Conservation (phyloP, 2,113 vertebrate species). For the Chaenocephalus aceratus region DNA sequence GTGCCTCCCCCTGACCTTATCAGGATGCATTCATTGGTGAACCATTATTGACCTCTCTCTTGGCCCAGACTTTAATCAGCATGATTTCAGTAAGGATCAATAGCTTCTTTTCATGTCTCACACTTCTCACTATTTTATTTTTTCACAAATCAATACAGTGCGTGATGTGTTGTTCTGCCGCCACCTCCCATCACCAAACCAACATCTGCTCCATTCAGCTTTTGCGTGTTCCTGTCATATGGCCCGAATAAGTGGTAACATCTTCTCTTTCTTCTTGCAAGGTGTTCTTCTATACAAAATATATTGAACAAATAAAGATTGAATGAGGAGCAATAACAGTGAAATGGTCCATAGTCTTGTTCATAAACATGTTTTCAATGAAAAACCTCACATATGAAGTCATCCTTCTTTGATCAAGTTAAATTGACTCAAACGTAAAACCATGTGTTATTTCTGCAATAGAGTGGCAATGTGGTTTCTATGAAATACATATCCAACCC, state of each 20-base stretch:
- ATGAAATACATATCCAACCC: constrained; percentile 63
- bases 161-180: constrained; percentile 60
- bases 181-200: constrained; percentile 14
- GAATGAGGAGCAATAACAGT: neutral
- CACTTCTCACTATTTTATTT: constrained; percentile 72
- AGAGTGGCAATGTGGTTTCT: constrained; percentile 39
- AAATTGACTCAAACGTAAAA: constrained; percentile 51
- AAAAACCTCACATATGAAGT: constrained; percentile 26
- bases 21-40: constrained; percentile 59
- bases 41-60: constrained; percentile 67
- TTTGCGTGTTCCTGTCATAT: constrained; percentile 54
- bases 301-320: constrained; percentile 11
- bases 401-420: constrained; percentile 30
- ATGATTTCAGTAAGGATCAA: constrained; percentile 79
- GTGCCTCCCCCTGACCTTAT: constrained; percentile 46
- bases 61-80: constrained; percentile 71
- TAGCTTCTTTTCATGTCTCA: constrained; percentile 80
- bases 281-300: neutral
- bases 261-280: constrained; percentile 27
- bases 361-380: constrained; percentile 1
- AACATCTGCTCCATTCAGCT: constrained; percentile 40
- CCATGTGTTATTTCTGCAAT: constrained; percentile 28
- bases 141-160: constrained; percentile 71
- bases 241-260: constrained; percentile 29
- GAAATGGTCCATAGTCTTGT: constrained; percentile 4